Evolutionary conservation across 2,113 vertebrate species (phyloP).

Genomic region (Mormyrus lacerda): DNA sequence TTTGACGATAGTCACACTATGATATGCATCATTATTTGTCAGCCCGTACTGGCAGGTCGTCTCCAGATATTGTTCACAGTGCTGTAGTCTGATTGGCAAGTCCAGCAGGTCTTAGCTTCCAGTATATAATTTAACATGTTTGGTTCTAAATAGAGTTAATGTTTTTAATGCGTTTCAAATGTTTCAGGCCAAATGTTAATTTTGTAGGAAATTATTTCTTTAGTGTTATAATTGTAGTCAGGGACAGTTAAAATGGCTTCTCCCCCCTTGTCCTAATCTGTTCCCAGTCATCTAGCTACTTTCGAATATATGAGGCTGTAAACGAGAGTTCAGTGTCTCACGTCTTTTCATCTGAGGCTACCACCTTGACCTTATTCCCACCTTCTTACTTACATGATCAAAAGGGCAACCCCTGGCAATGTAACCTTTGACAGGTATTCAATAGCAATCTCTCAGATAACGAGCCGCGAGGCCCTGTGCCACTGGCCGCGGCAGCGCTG

Average conservation of each 20-base stretch:
- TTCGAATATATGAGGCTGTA: background rate
- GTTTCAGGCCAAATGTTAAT: background rate
- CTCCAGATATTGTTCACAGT: background rate
- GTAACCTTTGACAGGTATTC: slow-evolving; percentile 79
- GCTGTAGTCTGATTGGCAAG: background rate
- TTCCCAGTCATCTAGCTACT: background rate
- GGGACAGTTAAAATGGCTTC: background rate
- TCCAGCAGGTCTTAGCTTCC: background rate
- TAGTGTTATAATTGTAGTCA: background rate
- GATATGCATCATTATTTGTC: background rate
- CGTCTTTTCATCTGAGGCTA: slow-evolving; percentile 35
- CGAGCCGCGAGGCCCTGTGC: slow-evolving; percentile 67
- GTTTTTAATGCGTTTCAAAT: background rate
- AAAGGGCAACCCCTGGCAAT: slow-evolving; percentile 61
- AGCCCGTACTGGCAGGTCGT: background rate
- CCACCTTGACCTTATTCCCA: slow-evolving; percentile 50
- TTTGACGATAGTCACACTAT: background rate
- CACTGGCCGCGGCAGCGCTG: slow-evolving; percentile 46
- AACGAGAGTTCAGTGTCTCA: slow-evolving; percentile 20
- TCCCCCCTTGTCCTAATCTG: background rate
- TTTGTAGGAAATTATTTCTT: background rate
- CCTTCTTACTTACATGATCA: slow-evolving; percentile 50
- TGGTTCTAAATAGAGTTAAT: background rate
- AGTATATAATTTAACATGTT: background rate
- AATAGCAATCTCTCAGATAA: slow-evolving; percentile 71